Percentiles rank a stretch among this genome's conserved stretches.
Conservation (phyloP, 2,113 vertebrate species). For the Chaetura pelagica region DNA sequence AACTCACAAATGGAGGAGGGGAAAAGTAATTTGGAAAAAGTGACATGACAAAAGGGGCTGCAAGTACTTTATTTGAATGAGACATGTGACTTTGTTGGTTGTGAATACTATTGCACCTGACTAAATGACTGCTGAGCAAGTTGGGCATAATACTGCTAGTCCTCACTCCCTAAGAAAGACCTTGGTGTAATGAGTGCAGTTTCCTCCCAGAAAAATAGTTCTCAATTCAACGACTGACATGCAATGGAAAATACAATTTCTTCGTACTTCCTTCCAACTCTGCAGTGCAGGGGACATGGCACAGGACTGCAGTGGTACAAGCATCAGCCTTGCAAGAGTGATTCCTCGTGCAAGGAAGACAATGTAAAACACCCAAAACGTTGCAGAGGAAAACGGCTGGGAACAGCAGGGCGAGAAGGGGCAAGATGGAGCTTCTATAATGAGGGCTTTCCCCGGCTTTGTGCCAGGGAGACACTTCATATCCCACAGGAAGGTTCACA, state of each 20-base stretch:
- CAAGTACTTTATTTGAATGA: background rate
- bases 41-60: background rate
- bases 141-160: fast-evolving
- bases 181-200: too few species aligned
- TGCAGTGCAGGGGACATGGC: fast-evolving
- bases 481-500: fast-evolving
- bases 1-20: background rate
- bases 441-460: background rate
- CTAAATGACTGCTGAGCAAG: fast-evolving
- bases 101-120: fast-evolving
- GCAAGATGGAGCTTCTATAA: too few species aligned
- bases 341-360: fast-evolving
- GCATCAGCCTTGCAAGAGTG: fast-evolving
- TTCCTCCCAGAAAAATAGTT: background rate
- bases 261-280: too few species aligned
- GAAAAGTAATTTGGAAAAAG: background rate
- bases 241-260: fast-evolving
- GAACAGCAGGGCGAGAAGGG: fast-evolving
- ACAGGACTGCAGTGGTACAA: fast-evolving
- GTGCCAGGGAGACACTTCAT: background rate
- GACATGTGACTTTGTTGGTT: fast-evolving
- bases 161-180: background rate
- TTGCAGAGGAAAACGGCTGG: fast-evolving
- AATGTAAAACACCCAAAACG: fast-evolving
- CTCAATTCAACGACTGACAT: background rate